Percentiles rank a stretch among this genome's conserved stretches.
These are phyloP conservation scores for Andinoacara biseriatus DNA, from an alignment of 2,113 vertebrate genomes.

Conservation along the genomic window DNA sequence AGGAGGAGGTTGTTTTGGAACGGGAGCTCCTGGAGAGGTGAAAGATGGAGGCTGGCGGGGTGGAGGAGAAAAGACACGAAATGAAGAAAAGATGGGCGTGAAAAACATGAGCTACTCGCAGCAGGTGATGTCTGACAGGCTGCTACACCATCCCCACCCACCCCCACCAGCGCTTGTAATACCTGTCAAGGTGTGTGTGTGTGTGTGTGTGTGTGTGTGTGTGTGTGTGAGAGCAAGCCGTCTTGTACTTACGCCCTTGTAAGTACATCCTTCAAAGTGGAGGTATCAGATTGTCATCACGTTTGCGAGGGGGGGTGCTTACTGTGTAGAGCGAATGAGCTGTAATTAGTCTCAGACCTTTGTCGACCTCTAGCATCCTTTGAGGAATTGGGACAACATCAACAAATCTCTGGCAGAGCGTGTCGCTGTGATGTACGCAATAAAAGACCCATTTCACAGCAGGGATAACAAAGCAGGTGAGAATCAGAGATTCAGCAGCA, in stretches of 20 bases:
- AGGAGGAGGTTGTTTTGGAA: background rate
- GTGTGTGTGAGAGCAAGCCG: background rate
- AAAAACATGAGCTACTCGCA: constrained; percentile 48
- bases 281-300: background rate
- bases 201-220: background rate
- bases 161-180: constrained; percentile 6
- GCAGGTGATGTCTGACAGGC: constrained; percentile 65
- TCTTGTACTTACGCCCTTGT: background rate
- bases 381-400: background rate
- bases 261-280: constrained; percentile 11
- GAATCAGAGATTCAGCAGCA: background rate
- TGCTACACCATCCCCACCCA: constrained; percentile 13
- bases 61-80: constrained; percentile 50
- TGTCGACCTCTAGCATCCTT: background rate
- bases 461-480: background rate
- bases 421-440: background rate
- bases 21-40: constrained; percentile 39
- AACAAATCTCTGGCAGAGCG: rapidly evolving
- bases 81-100: constrained; percentile 32
- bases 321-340: constrained; percentile 5
- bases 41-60: constrained; percentile 23
- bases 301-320: background rate
- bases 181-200: background rate
- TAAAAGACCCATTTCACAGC: background rate
- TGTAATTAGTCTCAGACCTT: constrained; percentile 22